These are phyloP conservation scores for Garrulus glandarius DNA, from an alignment of 2,797 vertebrate species.

Conservation along the genomic window DNA sequence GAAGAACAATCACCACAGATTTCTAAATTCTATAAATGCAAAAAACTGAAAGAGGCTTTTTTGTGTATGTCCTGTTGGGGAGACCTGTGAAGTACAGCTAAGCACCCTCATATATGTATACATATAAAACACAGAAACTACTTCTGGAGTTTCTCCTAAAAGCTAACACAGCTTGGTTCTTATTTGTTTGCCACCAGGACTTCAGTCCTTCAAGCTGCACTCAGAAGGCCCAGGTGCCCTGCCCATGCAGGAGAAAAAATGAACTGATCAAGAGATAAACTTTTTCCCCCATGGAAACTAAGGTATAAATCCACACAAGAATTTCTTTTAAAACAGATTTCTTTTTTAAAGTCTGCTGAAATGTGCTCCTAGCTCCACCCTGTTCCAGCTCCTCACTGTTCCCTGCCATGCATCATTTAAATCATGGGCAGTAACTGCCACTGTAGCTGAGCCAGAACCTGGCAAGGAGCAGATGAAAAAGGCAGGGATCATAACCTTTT, in stretches of 20 bases:
- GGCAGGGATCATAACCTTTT: neutral
- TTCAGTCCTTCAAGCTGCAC: neutral
- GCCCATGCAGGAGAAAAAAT: neutral
- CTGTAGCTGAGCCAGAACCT: neutral
- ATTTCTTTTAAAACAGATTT: neutral
- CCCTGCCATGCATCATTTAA: neutral
- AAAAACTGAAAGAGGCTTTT: neutral
- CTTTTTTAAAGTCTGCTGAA: neutral
- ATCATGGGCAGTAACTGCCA: neutral
- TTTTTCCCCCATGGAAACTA: neutral
- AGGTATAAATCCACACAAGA: neutral
- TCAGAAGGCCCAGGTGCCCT: neutral
- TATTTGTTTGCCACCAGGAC: neutral
- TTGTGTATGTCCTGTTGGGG: neutral
- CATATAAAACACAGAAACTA: neutral
- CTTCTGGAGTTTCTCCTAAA: neutral
- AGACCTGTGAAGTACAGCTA: neutral
- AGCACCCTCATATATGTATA: neutral
- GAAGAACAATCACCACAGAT: neutral
- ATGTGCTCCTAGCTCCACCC: neutral
- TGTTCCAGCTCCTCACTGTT: neutral
- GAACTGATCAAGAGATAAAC: neutral
- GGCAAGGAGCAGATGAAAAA: neutral
- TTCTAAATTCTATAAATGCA: neutral
- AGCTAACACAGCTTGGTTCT: neutral